These are phyloP conservation scores for Callospermophilus lateralis DNA, from an alignment of 2,113 vertebrate species.

Conservation along the genomic window DNA sequence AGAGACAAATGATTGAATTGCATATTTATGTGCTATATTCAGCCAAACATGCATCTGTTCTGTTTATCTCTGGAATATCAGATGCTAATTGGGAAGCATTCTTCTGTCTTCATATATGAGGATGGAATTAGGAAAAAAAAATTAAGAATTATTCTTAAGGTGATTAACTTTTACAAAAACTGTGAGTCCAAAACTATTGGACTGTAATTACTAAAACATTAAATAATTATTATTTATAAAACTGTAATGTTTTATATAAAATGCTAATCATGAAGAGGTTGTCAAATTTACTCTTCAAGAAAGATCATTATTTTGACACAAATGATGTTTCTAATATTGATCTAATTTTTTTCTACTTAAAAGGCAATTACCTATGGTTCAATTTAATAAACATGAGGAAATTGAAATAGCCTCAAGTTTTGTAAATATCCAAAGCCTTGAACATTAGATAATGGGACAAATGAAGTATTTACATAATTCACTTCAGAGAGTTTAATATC, in stretches of 20 bases:
- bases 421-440: background rate
- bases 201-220: background rate
- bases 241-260: conserved; percentile 11
- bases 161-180: background rate
- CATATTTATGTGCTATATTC: conserved; percentile 28
- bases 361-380: background rate
- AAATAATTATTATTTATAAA: conserved; percentile 7
- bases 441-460: background rate
- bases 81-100: conserved; percentile 30
- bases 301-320: background rate
- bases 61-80: conserved; percentile 58
- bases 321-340: background rate
- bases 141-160: background rate
- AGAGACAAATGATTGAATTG: conserved; percentile 64
- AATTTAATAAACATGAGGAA: background rate
- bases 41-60: conserved; percentile 51
- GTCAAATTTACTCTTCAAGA: background rate
- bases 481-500: background rate
- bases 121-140: background rate
- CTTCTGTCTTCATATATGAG: background rate
- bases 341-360: background rate
- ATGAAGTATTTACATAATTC: background rate
- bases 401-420: background rate
- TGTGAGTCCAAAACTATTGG: background rate
- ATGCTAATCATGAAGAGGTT: background rate